A percentile compares a stretch with the other conserved stretches of the same genome.
These are phyloP conservation scores for Drosophila arawakana DNA, from an alignment of 1,140 invertebrate species.

Conservation along the genomic window DNA sequence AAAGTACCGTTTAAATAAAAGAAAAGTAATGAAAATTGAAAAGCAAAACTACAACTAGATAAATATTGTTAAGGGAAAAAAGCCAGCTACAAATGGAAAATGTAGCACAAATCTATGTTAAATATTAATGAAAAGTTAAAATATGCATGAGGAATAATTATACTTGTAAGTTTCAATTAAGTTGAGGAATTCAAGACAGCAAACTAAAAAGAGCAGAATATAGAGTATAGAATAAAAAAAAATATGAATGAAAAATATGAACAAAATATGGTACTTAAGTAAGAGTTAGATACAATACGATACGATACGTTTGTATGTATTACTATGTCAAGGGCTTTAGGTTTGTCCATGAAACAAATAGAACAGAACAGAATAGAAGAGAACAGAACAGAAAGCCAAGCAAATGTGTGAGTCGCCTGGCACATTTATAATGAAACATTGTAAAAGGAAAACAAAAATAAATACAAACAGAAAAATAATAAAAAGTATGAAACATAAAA, in stretches of 20 bases:
- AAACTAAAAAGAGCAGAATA: slow-evolving; percentile 48
- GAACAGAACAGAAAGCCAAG: slow-evolving; percentile 28
- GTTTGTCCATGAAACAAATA: slow-evolving; percentile 44
- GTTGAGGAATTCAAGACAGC: slow-evolving; percentile 50
- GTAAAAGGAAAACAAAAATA: slow-evolving; percentile 60
- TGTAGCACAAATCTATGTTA: slow-evolving; percentile 55
- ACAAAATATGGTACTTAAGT: slow-evolving; percentile 46
- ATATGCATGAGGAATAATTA: slow-evolving; percentile 70
- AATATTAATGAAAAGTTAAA: slow-evolving; percentile 31
- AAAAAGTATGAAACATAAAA: slow-evolving; percentile 41
- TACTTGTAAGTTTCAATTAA: slow-evolving; percentile 37
- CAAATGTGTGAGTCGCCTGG: slow-evolving; percentile 26
- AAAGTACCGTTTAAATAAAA: slow-evolving; percentile 67
- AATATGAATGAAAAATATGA: slow-evolving; percentile 11
- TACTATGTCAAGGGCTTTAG: slow-evolving; percentile 57
- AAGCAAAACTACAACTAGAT: slow-evolving; percentile 62
- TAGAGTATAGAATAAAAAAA: slow-evolving; percentile 43
- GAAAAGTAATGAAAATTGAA: background rate
- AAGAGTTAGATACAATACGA: slow-evolving; percentile 38
- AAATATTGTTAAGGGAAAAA: slow-evolving; percentile 52
- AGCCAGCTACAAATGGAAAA: slow-evolving; percentile 12
- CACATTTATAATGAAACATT: slow-evolving; percentile 75
- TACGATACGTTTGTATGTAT: slow-evolving; percentile 37
- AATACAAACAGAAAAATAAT: slow-evolving; percentile 49
- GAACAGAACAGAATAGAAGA: too few relatives aligned